Base-by-base conservation (phyloP, 1,140 invertebrate genomes). In the Galendromus occidentalis region DNA sequence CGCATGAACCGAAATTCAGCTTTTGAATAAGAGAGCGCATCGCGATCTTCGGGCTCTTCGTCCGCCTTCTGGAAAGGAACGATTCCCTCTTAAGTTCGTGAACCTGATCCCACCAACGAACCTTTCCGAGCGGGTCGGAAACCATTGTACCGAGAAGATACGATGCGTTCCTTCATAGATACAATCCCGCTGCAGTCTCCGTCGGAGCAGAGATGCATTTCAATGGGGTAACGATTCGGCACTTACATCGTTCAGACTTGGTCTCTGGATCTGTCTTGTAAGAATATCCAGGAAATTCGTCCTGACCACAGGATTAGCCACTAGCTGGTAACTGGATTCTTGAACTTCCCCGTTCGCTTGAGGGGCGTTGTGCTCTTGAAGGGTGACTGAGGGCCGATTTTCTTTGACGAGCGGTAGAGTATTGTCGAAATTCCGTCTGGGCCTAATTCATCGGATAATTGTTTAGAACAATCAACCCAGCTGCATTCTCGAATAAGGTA, bases 1-100 rank as follows among this genome's bases (percentile, higher is more conserved):
- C 86, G 76, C 59, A 80, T 69, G 71, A 81, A 25, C 14, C 51
- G 73, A 29, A 73, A 68, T 66, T 70, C 75, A 20, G 74, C 69
- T 44, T 72, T 69, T 65, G 67, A 51, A 17, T 67, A 65, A 78
- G 64, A 44, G 68, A 65, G 71, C 12, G 65, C 69, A 65, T 18
- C 67, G 64, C 30, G 51, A 51, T 59, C 41, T 39, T 39, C 33
- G 33, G 4, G 4, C 9, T 39, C 33, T 39, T 9, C 33, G 33
- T 39, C 33, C 4, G 33, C 33, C 33, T 39, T 39, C 33, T 39
- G 33, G 9, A 39, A 39, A 4, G 9, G 9, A n/a, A n/a, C n/a
- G n/a, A n/a, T n/a, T n/a, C n/a, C n/a, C n/a, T n/a, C n/a, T n/a
- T n/a, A n/a, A n/a, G n/a, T n/a, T n/a, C n/a, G n/a, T n/a, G n/a